phyloP scores from a whole-genome alignment of 53 echinoderm and acorn worm species.

The Echinarachnius parma region DNA sequence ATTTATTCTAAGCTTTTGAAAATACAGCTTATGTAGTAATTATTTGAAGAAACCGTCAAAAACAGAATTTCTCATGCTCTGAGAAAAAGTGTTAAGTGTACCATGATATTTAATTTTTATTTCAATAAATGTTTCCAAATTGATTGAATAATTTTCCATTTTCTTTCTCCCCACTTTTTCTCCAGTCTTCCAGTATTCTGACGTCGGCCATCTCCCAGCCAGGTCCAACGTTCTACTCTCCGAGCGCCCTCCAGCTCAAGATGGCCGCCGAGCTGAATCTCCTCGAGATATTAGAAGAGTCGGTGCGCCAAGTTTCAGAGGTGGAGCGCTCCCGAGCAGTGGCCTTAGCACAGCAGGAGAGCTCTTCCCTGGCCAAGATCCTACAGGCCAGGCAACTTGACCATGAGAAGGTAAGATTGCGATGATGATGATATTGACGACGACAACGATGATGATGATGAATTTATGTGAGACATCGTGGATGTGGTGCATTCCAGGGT shows the following conservation, averaged over 20 bases:
- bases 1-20: too few relatives aligned
- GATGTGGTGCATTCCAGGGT: conserved; percentile 82
- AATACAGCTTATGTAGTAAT: too few relatives aligned
- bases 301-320: conserved; percentile 76
- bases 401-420: too few relatives aligned
- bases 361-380: conserved; percentile 77
- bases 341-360: conserved; percentile 86
- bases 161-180: too few relatives aligned
- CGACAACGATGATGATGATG: too few relatives aligned
- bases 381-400: conserved; percentile 77
- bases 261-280: conserved; percentile 95
- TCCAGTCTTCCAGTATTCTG: background rate
- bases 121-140: too few relatives aligned
- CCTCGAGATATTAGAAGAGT: conserved; percentile 83
- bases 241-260: conserved; percentile 81
- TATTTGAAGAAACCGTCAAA: too few relatives aligned
- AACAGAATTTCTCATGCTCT: too few relatives aligned
- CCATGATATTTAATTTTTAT: too few relatives aligned
- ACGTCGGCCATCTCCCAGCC: conserved; percentile 26
- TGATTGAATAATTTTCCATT: too few relatives aligned
- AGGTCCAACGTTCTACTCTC: conserved; percentile 60
- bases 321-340: conserved; percentile 77
- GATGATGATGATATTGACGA: too few relatives aligned
- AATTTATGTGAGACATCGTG: conserved; percentile 69
- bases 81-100: too few relatives aligned